Percentiles rank a stretch among this genome's conserved stretches.
phyloP scores from a whole-genome alignment of 2,113 vertebrate genomes.

The Rousettus leschenaultii region DNA sequence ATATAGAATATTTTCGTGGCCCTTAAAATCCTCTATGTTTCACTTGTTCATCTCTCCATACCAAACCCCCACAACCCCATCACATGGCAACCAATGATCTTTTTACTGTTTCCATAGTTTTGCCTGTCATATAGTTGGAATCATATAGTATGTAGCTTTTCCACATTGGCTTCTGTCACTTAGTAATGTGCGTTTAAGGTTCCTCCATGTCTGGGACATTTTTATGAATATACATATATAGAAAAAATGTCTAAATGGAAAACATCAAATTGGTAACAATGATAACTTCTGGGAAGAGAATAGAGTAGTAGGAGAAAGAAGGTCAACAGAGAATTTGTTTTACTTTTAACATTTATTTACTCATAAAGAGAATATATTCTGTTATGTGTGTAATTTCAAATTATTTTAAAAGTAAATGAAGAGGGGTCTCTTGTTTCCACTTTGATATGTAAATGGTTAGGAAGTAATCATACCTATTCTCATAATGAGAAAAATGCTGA shows the following conservation, averaged over 20 bases:
- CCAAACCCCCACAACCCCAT: not conserved
- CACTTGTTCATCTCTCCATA: not conserved
- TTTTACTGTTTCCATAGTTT: not conserved
- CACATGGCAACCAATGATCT: not conserved
- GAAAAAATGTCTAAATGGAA: not conserved
- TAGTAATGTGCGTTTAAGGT: not conserved
- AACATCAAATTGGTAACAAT: not conserved
- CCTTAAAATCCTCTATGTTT: not conserved
- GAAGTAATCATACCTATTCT: not conserved
- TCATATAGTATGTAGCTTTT: not conserved
- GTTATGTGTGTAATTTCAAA: not conserved
- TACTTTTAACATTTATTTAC: not conserved
- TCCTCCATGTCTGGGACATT: not conserved
- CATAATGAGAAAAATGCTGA: not conserved
- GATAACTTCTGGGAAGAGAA: not conserved
- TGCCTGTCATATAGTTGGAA: not conserved
- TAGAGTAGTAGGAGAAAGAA: not conserved
- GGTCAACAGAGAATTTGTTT: not conserved
- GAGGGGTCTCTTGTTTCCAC: not conserved
- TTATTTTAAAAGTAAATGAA: not conserved
- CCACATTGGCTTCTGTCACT: not conserved
- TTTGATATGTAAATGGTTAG: not conserved
- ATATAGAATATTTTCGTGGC: not conserved
- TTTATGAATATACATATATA: not conserved
- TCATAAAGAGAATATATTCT: not conserved